Evolutionary conservation across 37 sponge, comb jelly and placozoan species (phyloP), one percentile per base, ranked within the genome.

Genomic region (Tethya wilhelma): DNA sequence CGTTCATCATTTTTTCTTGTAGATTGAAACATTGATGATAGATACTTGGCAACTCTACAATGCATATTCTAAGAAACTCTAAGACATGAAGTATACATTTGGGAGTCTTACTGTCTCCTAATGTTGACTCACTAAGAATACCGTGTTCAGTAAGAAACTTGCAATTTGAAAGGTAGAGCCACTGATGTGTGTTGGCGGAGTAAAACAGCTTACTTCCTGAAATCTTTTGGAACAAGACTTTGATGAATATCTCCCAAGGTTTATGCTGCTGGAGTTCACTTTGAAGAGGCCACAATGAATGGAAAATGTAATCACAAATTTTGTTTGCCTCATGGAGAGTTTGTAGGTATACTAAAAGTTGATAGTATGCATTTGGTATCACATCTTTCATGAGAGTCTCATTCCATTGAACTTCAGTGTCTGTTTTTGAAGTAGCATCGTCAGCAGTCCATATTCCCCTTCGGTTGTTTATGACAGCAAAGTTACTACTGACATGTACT

Each of bases 401-500:
- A 36, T 87, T 87, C 88, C 88, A 87, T 34, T 67, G 17, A 14
- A 40, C 46, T 68, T 73, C 81, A 62, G 26, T 36, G 8, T 62
- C 73, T 39, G 29, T 40, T 59, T 2, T 28, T 11, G 56, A 2
- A 56, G 59, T 36, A 9, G 26, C 22, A 28, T 66, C 58, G 57
- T 78, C 73, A 22, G 79, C 6, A 22, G 75, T 80, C 90, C 90
- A 89, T 14, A 89, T 71, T 34, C 85, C 90, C 71, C 90, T 71
- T 29, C 90, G 64, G 69, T 90, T 84, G 43, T 58, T 77, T 4
- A 63, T 60, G 32, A 90, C 90, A 38, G 90, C 79, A 90, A 90
- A 84, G 45, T 78, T 80, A 36, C 73, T 55, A 58, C 74, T 85
- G 19, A 90, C 76, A 66, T 90, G 90, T 4, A 85, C 85, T 1